These are phyloP conservation scores for Oncopodura yosiiana DNA, from an alignment of 1,140 invertebrate genomes.

Conservation along the genomic window DNA sequence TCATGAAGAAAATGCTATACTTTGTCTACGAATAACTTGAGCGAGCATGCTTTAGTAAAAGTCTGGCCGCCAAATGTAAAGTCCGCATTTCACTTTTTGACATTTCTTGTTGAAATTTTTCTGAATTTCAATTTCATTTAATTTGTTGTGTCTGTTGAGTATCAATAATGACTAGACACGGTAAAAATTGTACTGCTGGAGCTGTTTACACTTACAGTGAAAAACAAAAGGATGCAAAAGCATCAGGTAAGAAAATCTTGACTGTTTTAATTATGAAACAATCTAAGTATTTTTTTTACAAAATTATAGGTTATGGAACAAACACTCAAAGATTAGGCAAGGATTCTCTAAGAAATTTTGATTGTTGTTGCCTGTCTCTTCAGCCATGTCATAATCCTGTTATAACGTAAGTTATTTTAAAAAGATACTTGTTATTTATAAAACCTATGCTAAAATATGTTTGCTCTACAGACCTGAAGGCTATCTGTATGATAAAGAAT, in stretches of 20 bases:
- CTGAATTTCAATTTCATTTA: too few species aligned
- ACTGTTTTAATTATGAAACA: conserved; percentile 9
- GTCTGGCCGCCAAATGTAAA: too few species aligned
- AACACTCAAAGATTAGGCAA: conserved; percentile 76
- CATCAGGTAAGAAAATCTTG: conserved; percentile 72
- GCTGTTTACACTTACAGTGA: conserved; percentile 98
- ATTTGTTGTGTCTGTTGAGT: too few species aligned
- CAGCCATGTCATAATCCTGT: conserved; percentile 89
- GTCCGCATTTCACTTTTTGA: too few species aligned
- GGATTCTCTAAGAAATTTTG: conserved; percentile 96
- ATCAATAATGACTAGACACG: conserved; percentile 76
- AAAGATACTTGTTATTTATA: too few species aligned
- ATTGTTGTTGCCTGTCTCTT: conserved; percentile 92
- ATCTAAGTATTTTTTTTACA: too few species aligned
- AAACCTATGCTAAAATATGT: too few species aligned
- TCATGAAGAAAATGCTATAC: too few species aligned
- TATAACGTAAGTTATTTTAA: conserved; percentile 58
- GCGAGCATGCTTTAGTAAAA: too few species aligned
- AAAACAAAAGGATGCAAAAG: conserved; percentile 87
- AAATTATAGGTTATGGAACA: conserved; percentile 62
- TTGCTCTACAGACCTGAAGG: conserved; percentile 65
- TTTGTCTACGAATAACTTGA: too few species aligned
- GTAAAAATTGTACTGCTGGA: conserved; percentile 93
- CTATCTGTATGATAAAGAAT: conserved; percentile 93
- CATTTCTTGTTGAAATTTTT: too few species aligned